Evolutionary conservation across 2,797 vertebrate species (phyloP), one percentile per base, ranked within the genome.

Genomic region (Cephalopachus bancanus): DNA sequence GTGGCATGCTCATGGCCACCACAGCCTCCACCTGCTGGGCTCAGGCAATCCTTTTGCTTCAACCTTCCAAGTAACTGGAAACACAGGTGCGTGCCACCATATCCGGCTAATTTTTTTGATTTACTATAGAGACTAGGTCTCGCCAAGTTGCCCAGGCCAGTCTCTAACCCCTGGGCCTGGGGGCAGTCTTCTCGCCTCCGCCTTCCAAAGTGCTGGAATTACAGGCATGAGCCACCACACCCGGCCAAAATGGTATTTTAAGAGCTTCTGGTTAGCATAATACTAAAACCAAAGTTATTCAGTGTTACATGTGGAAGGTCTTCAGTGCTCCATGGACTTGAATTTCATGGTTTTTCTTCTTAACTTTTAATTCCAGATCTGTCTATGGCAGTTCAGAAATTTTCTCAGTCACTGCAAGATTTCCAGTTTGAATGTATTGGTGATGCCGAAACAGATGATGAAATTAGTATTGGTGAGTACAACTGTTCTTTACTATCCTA

Each of bases 381-480:
- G 83, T 99, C 99, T 95, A 99, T 99, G 95, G 99, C 99, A 83
- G 99, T 99, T 51, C 99, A 99, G 98, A 99, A 99, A 93, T 99
- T 99, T 98, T 99, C 99, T 37, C 99, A 99, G 97, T 99, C 99
- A 16, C 98, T 99, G 11, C 99, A 99, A 98, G 99, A 99, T 98
- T 99, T 99, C 98, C 99, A 99, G 96, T 99, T 99, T 98, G 99
- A 99, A 97, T 99, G 99, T 94, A 99, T 99, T 71, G 99, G 99
- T 78, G 99, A 99, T 95, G 99, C 99, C 57, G 99, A 99, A 99
- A 99, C 99, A 15, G 99, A 99, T 97, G 99, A 99, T 98, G 99
- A 99, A 98, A 99, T 99, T 97, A 99, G 99, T 96, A 99, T 99
- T 91, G 99, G 99, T 99, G 98, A 98, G 99, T 98, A 76, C 59